These are phyloP conservation scores for Natator depressus DNA, from an alignment of 2,113 vertebrate genomes.

Conservation along the genomic window DNA sequence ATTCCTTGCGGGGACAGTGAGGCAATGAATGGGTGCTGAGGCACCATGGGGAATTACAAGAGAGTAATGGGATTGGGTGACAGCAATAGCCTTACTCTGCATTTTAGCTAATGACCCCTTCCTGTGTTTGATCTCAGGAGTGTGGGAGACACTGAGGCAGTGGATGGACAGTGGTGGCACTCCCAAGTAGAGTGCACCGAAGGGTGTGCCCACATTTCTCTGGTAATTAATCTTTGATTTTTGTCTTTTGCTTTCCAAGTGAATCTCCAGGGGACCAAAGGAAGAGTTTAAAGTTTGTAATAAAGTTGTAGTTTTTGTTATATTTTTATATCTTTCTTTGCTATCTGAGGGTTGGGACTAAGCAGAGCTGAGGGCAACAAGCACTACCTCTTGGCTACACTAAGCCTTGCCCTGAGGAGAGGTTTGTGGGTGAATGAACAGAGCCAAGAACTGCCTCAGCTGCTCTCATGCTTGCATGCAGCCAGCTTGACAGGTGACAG, in stretches of 20 bases:
- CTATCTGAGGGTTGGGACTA: background rate
- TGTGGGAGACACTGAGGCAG: background rate
- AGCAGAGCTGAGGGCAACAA: background rate
- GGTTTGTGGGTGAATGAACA: background rate
- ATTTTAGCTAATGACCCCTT: background rate
- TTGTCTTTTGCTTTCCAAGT: background rate
- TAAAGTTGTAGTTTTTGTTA: fast-evolving
- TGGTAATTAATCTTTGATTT: background rate
- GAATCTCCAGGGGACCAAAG: background rate
- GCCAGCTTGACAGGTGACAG: background rate
- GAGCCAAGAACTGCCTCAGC: background rate
- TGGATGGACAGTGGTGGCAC: background rate
- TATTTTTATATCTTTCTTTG: background rate
- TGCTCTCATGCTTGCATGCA: background rate
- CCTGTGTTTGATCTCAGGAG: no score
- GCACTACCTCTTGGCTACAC: background rate
- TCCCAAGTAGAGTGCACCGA: background rate
- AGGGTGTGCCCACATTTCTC: background rate
- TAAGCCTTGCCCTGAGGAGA: background rate
- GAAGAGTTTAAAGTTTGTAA: background rate
- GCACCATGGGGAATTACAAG: background rate
- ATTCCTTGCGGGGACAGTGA: background rate
- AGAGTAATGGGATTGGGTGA: background rate
- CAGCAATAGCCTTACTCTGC: background rate
- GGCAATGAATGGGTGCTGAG: background rate